Base-by-base conservation (phyloP, 1,140 invertebrate genomes). In the Drosophila ambigua region DNA sequence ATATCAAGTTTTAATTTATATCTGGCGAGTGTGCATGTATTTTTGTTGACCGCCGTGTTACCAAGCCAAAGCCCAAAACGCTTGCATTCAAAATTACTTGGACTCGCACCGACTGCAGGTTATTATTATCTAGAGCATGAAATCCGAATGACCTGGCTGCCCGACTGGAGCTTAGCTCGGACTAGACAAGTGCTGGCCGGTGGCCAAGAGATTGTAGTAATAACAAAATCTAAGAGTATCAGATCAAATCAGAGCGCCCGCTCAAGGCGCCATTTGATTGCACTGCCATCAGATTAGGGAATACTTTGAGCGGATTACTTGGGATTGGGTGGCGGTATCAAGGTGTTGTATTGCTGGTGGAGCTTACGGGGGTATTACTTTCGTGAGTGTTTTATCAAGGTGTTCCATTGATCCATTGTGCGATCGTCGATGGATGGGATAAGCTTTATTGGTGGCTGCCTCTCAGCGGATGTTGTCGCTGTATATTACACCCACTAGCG, bases 61-160 rank as follows among this genome's bases (percentile, higher is more conserved):
- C 71, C 65, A 65, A 68, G 66, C 46, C 35, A 39, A 39, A 35
- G 50, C 64, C 49, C 39, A 23, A 77, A 77, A 60, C 41, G 58
- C 73, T 73, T 73, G 76, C 71, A 67, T 71, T 62, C 46, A 45
- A 50, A 73, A 44, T 28, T 58, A 45, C 35, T 39, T 39, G 62
- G 44, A 49, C 64, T 69, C n/a, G 43, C 55, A 60, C 49, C 54
- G 72, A 75, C 68, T 81, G 69, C 82, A 81, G 68, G 68, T 68
- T 85, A 87, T 67, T 85, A 87, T 67, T 85, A 85, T 87, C 82
- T 85, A 85, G 82, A 85, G 82, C 82, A 85, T 85, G 82, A 87
- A 87, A 85, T 85, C 66, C 69, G 73, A 78, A 73, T 79, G 65
- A 65, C 72, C 72, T n/a, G n/a, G n/a, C n/a, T n/a, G 72, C 62